Evolutionary conservation across 2,888 invertebrate species (phyloP).

Genomic region (Willowsia nigromaculata): DNA sequence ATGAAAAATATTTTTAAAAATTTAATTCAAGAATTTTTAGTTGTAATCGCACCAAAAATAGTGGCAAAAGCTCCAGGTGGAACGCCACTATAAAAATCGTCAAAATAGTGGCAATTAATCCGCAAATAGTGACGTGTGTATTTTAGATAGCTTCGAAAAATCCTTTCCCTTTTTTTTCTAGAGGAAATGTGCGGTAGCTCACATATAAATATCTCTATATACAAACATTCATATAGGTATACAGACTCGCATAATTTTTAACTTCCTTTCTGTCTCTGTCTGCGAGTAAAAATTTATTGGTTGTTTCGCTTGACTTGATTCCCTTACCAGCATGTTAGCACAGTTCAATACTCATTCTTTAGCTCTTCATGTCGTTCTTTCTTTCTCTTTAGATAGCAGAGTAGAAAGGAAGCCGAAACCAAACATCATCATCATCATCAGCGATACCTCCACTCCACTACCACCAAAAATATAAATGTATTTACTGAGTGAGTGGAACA

Average conservation of each 20-base stretch:
- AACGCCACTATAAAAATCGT: too few relatives aligned
- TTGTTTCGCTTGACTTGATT: constrained; percentile 33
- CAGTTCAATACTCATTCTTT: neutral
- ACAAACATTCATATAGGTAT: neutral
- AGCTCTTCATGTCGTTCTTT: neutral
- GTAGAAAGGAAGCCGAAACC: neutral
- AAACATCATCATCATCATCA: too few relatives aligned
- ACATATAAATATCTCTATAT: neutral
- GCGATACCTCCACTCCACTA: neutral
- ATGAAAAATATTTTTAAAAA: too few relatives aligned
- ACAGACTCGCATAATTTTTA: neutral
- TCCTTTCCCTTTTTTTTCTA: too few relatives aligned
- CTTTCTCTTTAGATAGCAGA: neutral
- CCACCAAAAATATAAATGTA: neutral
- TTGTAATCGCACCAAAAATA: too few relatives aligned
- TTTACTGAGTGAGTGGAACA: constrained; percentile 30
- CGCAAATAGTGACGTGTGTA: too few relatives aligned
- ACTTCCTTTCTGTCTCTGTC: neutral
- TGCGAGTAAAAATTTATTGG: constrained; percentile 9
- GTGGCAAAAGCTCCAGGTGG: too few relatives aligned
- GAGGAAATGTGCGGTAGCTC: too few relatives aligned
- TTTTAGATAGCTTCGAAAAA: too few relatives aligned
- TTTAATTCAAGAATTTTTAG: too few relatives aligned
- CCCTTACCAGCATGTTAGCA: neutral
- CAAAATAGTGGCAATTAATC: too few relatives aligned